Conservation (phyloP, 1,140 invertebrate genomes). For the Pentalonia nigronervosa region DNA sequence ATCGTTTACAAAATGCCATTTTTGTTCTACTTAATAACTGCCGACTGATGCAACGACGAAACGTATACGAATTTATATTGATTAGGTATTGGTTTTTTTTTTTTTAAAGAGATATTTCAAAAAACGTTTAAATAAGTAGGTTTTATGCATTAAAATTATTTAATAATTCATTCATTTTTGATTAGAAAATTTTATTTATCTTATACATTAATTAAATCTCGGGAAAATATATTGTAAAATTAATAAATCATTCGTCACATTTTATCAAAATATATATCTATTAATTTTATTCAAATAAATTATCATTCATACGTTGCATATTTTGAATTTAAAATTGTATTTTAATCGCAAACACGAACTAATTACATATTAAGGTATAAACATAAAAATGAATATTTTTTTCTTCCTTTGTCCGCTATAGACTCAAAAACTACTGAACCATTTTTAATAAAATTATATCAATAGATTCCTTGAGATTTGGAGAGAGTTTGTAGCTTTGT, state of each 20-base stretch:
- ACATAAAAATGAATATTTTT: not conserved
- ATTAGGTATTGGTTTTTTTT: not conserved
- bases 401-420: too few relatives aligned
- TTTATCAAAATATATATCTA: not conserved
- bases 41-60: not conserved
- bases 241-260: not conserved
- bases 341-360: not conserved
- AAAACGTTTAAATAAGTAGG: too few relatives aligned
- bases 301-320: not conserved
- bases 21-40: slow-evolving; percentile 2
- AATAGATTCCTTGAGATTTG: too few relatives aligned
- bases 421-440: too few relatives aligned
- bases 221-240: not conserved
- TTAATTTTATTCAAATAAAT: not conserved
- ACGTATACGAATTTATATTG: not conserved
- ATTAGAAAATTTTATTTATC: not conserved
- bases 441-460: too few relatives aligned
- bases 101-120: not conserved
- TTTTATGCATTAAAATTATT: too few relatives aligned
- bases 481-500: too few relatives aligned
- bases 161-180: too few relatives aligned
- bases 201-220: not conserved
- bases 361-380: not conserved
- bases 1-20: not conserved
- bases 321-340: not conserved